phyloP scores from a whole-genome alignment of 1,140 invertebrate genomes.

The Aleiodes sp. region DNA sequence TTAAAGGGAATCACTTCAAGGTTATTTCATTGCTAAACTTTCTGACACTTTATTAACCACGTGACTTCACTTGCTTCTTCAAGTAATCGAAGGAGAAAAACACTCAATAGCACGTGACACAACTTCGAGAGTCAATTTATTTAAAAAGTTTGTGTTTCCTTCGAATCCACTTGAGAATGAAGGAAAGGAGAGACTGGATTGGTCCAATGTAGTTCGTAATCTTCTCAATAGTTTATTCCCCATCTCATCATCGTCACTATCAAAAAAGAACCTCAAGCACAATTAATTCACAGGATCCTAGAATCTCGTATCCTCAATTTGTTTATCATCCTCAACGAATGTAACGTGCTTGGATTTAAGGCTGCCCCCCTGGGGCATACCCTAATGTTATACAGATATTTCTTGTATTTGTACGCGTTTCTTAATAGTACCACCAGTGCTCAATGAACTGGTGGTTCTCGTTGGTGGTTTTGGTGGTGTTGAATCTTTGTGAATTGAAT shows the following conservation, averaged over 20 bases:
- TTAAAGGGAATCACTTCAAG: too few species aligned
- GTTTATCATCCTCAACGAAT: slow-evolving; percentile 56
- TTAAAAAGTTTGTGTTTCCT: too few species aligned
- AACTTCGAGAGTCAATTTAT: too few species aligned
- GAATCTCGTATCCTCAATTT: slow-evolving; percentile 57
- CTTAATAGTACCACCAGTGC: slow-evolving; percentile 66
- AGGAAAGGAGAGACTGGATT: too few species aligned
- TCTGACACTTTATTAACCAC: too few species aligned
- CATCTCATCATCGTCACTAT: neutral
- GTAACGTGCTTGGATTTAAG: slow-evolving; percentile 59
- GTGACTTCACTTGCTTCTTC: too few species aligned
- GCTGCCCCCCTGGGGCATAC: slow-evolving; percentile 62
- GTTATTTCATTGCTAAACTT: too few species aligned
- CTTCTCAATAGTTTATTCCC: neutral
- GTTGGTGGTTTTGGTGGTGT: slow-evolving; percentile 63
- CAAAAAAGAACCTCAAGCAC: slow-evolving; percentile 26
- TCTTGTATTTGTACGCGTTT: slow-evolving; percentile 76
- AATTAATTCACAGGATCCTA: slow-evolving; percentile 41
- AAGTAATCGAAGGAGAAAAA: too few species aligned
- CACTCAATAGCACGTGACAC: too few species aligned
- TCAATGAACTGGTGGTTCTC: slow-evolving; percentile 61
- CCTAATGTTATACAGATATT: slow-evolving; percentile 73
- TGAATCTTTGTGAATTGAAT: slow-evolving; percentile 46
- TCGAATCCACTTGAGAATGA: too few species aligned
- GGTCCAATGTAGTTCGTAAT: too few species aligned